A percentile compares a stretch with the other conserved stretches of the same genome.
Conservation (phyloP, 2,797 vertebrate genomes). For the Rhynchotus rufescens region DNA sequence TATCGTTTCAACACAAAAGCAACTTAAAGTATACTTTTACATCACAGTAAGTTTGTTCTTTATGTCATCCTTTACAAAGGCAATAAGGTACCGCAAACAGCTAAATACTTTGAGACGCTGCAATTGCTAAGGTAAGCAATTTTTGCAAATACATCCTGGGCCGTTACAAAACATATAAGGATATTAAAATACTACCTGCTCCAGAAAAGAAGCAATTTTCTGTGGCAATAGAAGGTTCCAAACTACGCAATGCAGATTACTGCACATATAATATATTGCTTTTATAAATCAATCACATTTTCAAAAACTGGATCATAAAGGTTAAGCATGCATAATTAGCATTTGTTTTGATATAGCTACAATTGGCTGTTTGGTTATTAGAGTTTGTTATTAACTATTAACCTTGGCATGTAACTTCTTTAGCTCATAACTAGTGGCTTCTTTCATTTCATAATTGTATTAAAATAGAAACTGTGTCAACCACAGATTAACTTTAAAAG, state of each 20-base stretch:
- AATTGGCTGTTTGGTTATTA: constrained; percentile 3
- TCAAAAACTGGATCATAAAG: not conserved
- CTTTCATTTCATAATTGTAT: not conserved
- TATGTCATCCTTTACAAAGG: not conserved
- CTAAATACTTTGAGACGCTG: not conserved
- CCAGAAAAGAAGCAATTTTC: not conserved
- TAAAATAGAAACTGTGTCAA: constrained; percentile 71
- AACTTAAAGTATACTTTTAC: not conserved
- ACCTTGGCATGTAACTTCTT: constrained; percentile 1
- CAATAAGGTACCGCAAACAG: rapidly evolving
- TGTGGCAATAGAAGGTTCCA: not conserved
- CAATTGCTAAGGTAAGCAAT: not conserved
- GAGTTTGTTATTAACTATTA: constrained; percentile 20
- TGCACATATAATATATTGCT: not conserved
- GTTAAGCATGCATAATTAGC: constrained; percentile 4
- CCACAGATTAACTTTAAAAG: constrained; percentile 47
- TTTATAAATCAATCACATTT: not conserved
- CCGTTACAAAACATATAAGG: not conserved
- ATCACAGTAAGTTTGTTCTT: not conserved
- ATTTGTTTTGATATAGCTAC: not conserved
- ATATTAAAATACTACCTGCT: not conserved
- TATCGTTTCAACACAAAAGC: not conserved
- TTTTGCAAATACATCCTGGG: not conserved
- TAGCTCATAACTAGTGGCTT: not conserved
- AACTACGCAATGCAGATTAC: not conserved